Conservation (phyloP, 1,140 invertebrate species). For the Scaptomyza graminum region DNA sequence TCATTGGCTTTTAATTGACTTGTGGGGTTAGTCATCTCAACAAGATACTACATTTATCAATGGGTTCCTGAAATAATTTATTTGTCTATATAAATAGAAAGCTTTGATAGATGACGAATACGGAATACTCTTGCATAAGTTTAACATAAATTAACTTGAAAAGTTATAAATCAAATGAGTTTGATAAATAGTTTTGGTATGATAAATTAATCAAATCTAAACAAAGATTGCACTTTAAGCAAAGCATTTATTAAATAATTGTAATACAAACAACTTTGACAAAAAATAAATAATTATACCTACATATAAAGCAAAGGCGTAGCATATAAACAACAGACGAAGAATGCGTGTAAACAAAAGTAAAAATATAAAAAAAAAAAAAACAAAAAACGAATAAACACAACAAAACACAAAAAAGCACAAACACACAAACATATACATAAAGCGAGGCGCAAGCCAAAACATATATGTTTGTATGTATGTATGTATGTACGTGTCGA, state of each 20-base stretch:
- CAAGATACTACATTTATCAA: background rate
- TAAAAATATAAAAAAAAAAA: slow-evolving; percentile 33
- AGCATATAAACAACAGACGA: slow-evolving; percentile 23
- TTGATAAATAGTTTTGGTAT: too few relatives aligned
- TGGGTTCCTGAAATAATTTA: background rate
- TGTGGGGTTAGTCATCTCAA: background rate
- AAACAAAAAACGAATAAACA: background rate
- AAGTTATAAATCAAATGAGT: too few relatives aligned
- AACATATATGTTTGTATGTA: background rate
- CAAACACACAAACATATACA: slow-evolving; percentile 4
- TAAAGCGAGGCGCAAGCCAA: background rate
- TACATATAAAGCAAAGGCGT: background rate
- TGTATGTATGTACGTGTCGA: background rate
- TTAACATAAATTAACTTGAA: too few relatives aligned
- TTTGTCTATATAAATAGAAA: background rate
- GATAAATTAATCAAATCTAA: too few relatives aligned
- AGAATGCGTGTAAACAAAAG: slow-evolving; percentile 3
- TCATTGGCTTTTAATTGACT: background rate
- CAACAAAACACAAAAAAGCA: slow-evolving; percentile 29
- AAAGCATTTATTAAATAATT: too few relatives aligned
- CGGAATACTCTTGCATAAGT: background rate
- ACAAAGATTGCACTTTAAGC: too few relatives aligned
- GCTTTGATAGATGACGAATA: background rate
- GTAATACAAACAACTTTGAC: too few relatives aligned
- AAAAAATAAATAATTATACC: background rate